These are phyloP conservation scores for Mythimna ferrago DNA, from an alignment of 2,888 invertebrate species.

Conservation along the genomic window DNA sequence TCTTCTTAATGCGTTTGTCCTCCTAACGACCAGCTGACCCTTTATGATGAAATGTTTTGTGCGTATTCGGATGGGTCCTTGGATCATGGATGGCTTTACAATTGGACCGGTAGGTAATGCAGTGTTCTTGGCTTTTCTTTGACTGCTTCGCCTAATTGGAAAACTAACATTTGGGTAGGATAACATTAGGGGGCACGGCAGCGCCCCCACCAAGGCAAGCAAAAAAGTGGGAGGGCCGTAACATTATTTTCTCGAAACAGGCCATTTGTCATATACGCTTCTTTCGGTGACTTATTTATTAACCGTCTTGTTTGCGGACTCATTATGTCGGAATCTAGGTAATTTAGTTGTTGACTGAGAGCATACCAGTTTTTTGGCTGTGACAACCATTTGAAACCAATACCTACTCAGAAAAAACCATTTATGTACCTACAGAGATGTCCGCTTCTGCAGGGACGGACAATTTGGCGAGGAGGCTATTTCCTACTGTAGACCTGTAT, in stretches of 20 bases:
- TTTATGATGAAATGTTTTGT: too few species aligned
- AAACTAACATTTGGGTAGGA: neutral
- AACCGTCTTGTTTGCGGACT: neutral
- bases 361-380: neutral
- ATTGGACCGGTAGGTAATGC: too few species aligned
- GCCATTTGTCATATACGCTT: neutral
- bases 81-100: too few species aligned
- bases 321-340: constrained; percentile 2
- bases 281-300: neutral
- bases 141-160: neutral
- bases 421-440: neutral
- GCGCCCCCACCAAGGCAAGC: too few species aligned
- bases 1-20: too few species aligned
- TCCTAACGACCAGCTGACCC: too few species aligned
- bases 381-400: neutral
- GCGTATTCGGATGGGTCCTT: too few species aligned
- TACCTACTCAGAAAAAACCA: neutral
- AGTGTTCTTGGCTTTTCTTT: too few species aligned
- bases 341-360: neutral
- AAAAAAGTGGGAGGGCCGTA: too few species aligned
- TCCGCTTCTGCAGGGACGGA: neutral
- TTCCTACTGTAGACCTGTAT: neutral
- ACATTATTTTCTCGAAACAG: too few species aligned
- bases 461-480: neutral
- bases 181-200: neutral